Percentiles rank a stretch among this genome's conserved stretches.
Evolutionary conservation across 1,140 invertebrate species (phyloP).

Genomic region (Trichonephila clavata): DNA sequence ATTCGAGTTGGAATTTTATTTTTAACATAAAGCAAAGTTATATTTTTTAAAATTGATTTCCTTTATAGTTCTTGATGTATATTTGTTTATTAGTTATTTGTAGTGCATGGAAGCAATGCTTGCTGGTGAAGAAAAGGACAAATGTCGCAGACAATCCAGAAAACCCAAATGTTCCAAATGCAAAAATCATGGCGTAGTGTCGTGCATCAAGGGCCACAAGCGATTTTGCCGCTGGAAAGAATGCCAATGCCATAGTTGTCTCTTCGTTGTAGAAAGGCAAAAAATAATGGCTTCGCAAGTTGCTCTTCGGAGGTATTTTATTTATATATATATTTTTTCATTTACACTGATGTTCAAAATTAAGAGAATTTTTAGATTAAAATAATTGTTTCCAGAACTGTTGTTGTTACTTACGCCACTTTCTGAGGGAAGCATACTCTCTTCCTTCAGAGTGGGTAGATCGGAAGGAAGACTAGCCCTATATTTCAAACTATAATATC

Average conservation of each 20-base stretch:
- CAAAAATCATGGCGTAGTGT: slow-evolving; percentile 98
- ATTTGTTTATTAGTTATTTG: background rate
- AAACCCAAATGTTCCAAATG: slow-evolving; percentile 99
- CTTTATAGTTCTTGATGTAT: background rate
- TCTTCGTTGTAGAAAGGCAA: slow-evolving; percentile 98
- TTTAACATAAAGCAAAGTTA: no score
- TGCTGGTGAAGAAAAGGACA: background rate
- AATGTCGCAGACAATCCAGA: slow-evolving; percentile 81
- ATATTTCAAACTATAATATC: no score
- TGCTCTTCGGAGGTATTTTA: slow-evolving; percentile 86
- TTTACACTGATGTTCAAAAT: no score
- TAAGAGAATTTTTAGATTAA: no score
- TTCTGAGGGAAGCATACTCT: no score
- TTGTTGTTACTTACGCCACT: no score
- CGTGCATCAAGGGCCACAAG: slow-evolving; percentile 97
- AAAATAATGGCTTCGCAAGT: slow-evolving; percentile 99
- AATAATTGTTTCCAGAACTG: no score
- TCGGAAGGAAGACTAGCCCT: no score
- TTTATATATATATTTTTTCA: no score
- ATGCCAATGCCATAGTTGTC: slow-evolving; percentile 98
- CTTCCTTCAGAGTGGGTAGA: no score
- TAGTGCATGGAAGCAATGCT: slow-evolving; percentile 43
- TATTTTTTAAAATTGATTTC: no score
- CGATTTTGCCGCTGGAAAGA: slow-evolving; percentile 97
- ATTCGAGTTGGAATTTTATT: no score